phyloP scores from a whole-genome alignment of 2,888 invertebrate genomes.

The Drosophila hamatofila region DNA sequence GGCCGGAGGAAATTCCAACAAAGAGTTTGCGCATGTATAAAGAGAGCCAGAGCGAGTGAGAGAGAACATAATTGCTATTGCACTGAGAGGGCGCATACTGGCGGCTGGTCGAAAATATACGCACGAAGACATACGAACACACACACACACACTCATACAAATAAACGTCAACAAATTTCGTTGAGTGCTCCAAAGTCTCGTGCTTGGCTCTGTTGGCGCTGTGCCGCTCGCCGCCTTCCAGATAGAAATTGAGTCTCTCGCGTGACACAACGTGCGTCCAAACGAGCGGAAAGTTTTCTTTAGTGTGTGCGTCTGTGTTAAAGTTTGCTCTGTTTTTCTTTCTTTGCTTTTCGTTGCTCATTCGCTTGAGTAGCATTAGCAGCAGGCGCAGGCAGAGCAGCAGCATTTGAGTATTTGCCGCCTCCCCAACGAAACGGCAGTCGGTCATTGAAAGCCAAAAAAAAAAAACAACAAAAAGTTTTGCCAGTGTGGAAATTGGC shows the following conservation, averaged over 20 bases:
- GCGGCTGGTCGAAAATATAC: slow-evolving; percentile 44
- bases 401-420: slow-evolving; percentile 11
- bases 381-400: slow-evolving; percentile 4
- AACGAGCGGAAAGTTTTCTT: slow-evolving; percentile 74
- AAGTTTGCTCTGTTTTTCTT: slow-evolving; percentile 66
- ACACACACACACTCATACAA: slow-evolving; percentile 10
- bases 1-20: slow-evolving; percentile 20
- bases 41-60: slow-evolving; percentile 13
- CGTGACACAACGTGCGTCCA: slow-evolving; percentile 76
- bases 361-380: slow-evolving; percentile 53
- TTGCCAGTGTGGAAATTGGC: slow-evolving; percentile 31
- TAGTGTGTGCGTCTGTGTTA: slow-evolving; percentile 28
- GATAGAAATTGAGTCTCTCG: slow-evolving; percentile 78
- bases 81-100: slow-evolving; percentile 43
- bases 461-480: not conserved
- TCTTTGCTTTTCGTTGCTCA: slow-evolving; percentile 63
- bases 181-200: slow-evolving; percentile 62
- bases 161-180: slow-evolving; percentile 40
- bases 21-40: slow-evolving; percentile 65
- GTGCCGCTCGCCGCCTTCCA: slow-evolving; percentile 55
- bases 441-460: slow-evolving; percentile 47
- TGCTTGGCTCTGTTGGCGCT: slow-evolving; percentile 43
- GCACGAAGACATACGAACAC: slow-evolving; percentile 20
- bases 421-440: slow-evolving; percentile 35
- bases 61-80: slow-evolving; percentile 21